Evolutionary conservation across 2,113 vertebrate species (phyloP).

Genomic region (Dendropsophus ebraccatus): DNA sequence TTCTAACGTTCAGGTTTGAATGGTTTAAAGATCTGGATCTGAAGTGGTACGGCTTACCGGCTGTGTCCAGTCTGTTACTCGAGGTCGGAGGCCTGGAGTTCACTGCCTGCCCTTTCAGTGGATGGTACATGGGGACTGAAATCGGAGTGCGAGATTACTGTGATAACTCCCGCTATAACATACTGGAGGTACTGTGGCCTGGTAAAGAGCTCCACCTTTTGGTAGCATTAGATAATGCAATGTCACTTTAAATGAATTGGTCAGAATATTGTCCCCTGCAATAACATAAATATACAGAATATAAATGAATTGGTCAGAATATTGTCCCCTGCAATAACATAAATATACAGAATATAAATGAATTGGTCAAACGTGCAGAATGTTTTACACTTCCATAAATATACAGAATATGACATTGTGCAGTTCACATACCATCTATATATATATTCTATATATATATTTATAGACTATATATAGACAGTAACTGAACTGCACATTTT

Average conservation of each 20-base stretch:
- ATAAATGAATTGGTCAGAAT: neutral
- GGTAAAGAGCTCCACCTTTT: conserved; percentile 59
- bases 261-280: no score
- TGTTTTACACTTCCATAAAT: no score
- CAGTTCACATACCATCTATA: no score
- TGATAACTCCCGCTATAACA: conserved; percentile 94
- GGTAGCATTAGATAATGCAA: conserved; percentile 29
- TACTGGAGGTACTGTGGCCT: conserved; percentile 84
- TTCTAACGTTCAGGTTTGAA: conserved; percentile 77
- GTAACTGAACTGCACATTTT: no score
- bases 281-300: no score
- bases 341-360: no score
- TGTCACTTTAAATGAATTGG: neutral
- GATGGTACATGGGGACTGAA: conserved; percentile 99
- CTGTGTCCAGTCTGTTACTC: conserved; percentile 94
- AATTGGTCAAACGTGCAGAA: neutral
- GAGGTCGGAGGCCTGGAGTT: conserved; percentile 96
- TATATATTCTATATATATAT: no score
- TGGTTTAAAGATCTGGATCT: conserved; percentile 94
- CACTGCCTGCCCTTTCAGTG: conserved; percentile 92
- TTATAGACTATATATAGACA: no score
- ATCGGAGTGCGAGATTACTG: conserved; percentile 97
- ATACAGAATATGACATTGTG: no score
- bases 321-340: no score
- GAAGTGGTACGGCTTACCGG: conserved; percentile 94